These are phyloP conservation scores for Pachydiplax longipennis DNA, from an alignment of 2,888 invertebrate species.

Conservation along the genomic window DNA sequence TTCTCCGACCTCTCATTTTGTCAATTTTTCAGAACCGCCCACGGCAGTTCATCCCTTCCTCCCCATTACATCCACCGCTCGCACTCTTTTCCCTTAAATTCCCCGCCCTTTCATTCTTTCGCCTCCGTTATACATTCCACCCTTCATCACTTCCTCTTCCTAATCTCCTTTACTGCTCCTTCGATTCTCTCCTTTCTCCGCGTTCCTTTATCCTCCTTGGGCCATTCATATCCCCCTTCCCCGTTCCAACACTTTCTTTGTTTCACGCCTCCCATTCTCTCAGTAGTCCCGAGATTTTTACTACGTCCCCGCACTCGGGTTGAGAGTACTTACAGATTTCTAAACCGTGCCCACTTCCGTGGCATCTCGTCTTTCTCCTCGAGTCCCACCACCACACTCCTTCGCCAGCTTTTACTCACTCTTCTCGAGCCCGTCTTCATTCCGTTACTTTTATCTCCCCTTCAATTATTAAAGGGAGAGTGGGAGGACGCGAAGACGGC, in stretches of 20 bases:
- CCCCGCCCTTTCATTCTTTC: background rate
- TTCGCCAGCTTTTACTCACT: background rate
- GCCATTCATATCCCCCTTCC: background rate
- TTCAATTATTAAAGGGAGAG: background rate
- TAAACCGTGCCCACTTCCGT: background rate
- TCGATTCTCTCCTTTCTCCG: background rate
- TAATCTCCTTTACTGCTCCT: background rate
- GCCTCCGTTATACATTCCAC: background rate
- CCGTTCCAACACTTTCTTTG: background rate
- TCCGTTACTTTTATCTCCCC: background rate
- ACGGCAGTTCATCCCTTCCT: background rate
- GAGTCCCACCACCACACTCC: background rate
- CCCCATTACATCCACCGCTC: background rate
- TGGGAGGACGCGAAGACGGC: background rate
- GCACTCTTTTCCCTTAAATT: background rate
- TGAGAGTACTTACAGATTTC: background rate
- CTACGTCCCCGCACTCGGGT: background rate
- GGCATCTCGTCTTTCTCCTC: no score
- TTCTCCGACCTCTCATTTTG: background rate
- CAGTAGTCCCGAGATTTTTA: background rate
- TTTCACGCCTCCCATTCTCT: background rate
- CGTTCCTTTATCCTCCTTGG: background rate
- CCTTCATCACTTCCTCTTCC: background rate
- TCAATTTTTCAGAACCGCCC: slow-evolving; percentile 20
- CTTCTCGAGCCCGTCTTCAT: background rate